These are phyloP conservation scores for Aeoliscus strigatus DNA, from an alignment of 2,797 vertebrate genomes.

Conservation along the genomic window DNA sequence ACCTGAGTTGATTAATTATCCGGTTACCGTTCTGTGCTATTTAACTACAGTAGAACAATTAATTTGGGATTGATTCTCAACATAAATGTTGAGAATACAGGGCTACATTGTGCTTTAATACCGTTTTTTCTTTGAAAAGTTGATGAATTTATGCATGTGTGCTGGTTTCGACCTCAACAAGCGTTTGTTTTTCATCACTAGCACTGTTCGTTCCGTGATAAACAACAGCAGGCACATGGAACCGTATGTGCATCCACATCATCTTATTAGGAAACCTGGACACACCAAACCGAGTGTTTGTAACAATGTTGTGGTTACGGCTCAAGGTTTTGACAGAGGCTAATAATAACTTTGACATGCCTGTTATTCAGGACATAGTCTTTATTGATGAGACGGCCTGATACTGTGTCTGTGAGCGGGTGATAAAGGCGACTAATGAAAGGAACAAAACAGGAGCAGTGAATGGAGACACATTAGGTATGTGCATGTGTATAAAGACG, in stretches of 20 bases:
- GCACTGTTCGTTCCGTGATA: slow-evolving; percentile 46
- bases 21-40: too few species aligned
- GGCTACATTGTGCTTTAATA: too few species aligned
- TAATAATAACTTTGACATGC: slow-evolving; percentile 19
- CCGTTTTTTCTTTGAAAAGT: too few species aligned
- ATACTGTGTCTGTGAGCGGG: slow-evolving; percentile 15
- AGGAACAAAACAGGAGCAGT: too few species aligned
- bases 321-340: slow-evolving; percentile 13
- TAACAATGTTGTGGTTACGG: slow-evolving; percentile 60
- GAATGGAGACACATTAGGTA: too few species aligned
- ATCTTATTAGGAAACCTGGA: slow-evolving; percentile 42
- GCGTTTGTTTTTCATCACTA: slow-evolving; percentile 17
- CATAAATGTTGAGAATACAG: too few species aligned
- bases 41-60: too few species aligned
- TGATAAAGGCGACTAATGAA: slow-evolving; percentile 8
- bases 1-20: too few species aligned
- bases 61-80: too few species aligned
- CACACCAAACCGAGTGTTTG: slow-evolving; percentile 31
- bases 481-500: too few species aligned
- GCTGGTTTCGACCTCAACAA: slow-evolving; percentile 1
- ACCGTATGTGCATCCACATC: slow-evolving; percentile 40
- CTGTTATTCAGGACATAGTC: slow-evolving; percentile 14
- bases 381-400: slow-evolving; percentile 24
- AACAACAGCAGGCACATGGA: slow-evolving; percentile 40
- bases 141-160: neutral